Base-by-base conservation (phyloP, 64 coral and sea anemone species). In the Hydrozoanthus tunicans region DNA sequence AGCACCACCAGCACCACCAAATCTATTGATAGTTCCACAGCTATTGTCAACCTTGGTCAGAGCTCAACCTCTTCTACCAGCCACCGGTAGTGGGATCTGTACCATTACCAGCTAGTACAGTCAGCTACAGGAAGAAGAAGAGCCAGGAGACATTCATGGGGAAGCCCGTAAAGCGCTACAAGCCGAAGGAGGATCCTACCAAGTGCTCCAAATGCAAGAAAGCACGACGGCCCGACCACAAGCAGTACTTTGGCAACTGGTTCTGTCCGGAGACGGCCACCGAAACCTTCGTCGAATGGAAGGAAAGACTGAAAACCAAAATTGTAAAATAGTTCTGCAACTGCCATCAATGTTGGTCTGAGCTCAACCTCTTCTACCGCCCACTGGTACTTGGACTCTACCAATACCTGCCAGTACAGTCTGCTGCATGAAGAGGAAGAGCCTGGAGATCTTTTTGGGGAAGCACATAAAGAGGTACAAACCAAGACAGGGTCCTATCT, bases 131-230 rank as follows among this genome's bases (percentile, higher is more conserved):
- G 7, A 86, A 86, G 24, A 51, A 52, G 53, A 53, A 76, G 70
- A 52, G 62, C 26, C 70, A 73, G 23, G 23, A 73, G 23, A 20
- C 23, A 9, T 24, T 52, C 7, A 6, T 5, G 9, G 58, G 7
- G 8, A 58, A 51, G 0, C 86, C 78, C 3, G 67, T 56, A 10
- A 94, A 90, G n/a, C 51, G 69, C 68, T 90, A 90, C 77, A 83
- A 56, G 51, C 53, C 73, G 12, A 24, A 56, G 7, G 60, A 56
- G 55, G 93, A 75, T 3, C 56, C 83, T 52, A 14, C 90, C 8
- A 71, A 92, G 59, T 95, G 90, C 15, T 95, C 90, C 4, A 95
- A 89, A 43, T 92, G 90, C 56, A 70, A 86, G 6, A n/a, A 72
- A n/a, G 56, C 73, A 6, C 70, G 83, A 14, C 6, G 65, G 51